These are phyloP conservation scores for Ascidia mentula DNA, from an alignment of 23 tunicate species.

Conservation along the genomic window DNA sequence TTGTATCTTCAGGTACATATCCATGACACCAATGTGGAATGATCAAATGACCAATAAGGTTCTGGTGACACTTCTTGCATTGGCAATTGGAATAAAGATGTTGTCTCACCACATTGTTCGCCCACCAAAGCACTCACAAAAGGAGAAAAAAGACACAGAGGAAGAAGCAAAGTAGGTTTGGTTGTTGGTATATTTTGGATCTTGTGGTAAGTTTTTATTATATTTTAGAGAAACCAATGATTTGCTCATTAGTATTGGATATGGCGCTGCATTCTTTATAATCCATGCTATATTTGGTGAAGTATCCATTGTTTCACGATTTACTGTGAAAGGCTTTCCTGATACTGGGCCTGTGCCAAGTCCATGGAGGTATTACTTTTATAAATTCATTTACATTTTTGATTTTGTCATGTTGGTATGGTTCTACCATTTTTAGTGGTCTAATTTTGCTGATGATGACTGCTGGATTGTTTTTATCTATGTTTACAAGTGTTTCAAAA, in stretches of 20 bases:
- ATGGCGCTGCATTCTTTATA: constrained; percentile 30
- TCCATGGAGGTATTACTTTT: constrained; percentile 79
- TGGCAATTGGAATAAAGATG: constrained; percentile 16
- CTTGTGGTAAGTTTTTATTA: neutral
- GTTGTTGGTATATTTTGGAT: neutral
- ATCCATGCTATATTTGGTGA: constrained; percentile 58
- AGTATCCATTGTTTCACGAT: constrained; percentile 46
- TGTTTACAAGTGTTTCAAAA: constrained; percentile 23
- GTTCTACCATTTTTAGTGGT: constrained; percentile 57
- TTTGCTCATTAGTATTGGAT: constrained; percentile 19
- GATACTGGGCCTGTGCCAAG: constrained; percentile 53
- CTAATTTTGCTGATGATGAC: constrained; percentile 26
- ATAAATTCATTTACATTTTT: neutral
- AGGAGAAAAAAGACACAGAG: neutral
- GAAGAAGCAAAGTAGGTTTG: neutral
- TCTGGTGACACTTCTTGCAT: constrained; percentile 4
- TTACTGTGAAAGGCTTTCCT: constrained; percentile 43
- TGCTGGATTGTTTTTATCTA: constrained; percentile 45
- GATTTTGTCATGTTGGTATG: no score
- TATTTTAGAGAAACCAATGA: neutral
- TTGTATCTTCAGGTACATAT: constrained; percentile 41
- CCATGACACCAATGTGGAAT: constrained; percentile 57
- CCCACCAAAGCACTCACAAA: neutral
- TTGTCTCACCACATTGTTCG: neutral
- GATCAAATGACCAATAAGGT: constrained; percentile 37